Conservation (phyloP, 1,140 invertebrate genomes). For the Neodiprion virginianus region DNA sequence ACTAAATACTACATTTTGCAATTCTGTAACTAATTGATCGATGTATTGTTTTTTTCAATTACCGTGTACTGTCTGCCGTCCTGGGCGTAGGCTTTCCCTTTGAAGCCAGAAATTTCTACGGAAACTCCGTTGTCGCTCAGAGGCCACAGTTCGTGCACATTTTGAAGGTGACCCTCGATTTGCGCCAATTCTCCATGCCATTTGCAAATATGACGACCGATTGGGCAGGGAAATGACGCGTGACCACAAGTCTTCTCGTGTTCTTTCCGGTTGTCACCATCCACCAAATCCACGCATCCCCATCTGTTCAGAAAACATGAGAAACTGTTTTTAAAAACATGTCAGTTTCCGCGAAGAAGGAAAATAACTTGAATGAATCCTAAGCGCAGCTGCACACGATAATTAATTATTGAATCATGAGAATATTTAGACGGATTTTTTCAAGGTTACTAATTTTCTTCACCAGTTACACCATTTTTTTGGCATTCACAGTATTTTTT, state of each 20-base stretch:
- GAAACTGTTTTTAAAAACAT: background rate
- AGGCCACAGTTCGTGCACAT: conserved; percentile 23
- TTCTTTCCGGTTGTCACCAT: conserved; percentile 24
- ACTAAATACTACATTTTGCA: no score
- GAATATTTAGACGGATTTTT: no score
- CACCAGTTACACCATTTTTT: no score
- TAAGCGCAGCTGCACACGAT: no score
- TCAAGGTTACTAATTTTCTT: no score
- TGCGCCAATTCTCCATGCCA: conserved; percentile 31
- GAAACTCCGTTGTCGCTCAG: conserved; percentile 24
- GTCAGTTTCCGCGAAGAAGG: no score
- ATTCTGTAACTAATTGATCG: background rate
- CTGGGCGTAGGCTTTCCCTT: conserved; percentile 25
- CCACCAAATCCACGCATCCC: conserved; percentile 30
- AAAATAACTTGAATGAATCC: no score
- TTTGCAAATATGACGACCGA: conserved; percentile 22
- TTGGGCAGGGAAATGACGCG: conserved; percentile 22
- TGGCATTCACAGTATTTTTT: no score
- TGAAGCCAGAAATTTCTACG: conserved; percentile 33
- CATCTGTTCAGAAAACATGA: conserved; percentile 23
- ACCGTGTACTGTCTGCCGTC: conserved; percentile 35
- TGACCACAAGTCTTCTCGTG: conserved; percentile 37
- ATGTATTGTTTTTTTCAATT: background rate
- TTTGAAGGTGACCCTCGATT: conserved; percentile 29
- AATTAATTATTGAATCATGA: no score